Percentiles rank a stretch among this genome's conserved stretches.
Evolutionary conservation across 2,888 invertebrate genomes (phyloP).

Genomic region (Electrophaes corylata): DNA sequence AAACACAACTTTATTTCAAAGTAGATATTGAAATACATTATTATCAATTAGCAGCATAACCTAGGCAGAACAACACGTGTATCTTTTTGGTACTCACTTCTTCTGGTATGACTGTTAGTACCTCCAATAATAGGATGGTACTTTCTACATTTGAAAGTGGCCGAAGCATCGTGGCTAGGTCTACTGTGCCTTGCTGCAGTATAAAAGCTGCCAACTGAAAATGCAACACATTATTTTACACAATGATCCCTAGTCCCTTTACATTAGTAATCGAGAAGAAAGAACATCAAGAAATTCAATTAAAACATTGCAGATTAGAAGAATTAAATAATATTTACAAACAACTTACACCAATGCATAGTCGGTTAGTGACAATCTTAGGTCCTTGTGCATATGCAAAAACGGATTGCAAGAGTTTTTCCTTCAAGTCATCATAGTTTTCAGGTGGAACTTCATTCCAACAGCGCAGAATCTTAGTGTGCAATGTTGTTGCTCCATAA

Average conservation of each 20-base stretch:
- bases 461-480: slow-evolving; percentile 93
- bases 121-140: slow-evolving; percentile 87
- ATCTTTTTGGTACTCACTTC: slow-evolving; percentile 85
- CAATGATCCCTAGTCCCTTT: background rate
- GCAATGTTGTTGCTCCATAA: slow-evolving; percentile 95
- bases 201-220: slow-evolving; percentile 93
- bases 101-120: slow-evolving; percentile 93
- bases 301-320: background rate
- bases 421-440: slow-evolving; percentile 90
- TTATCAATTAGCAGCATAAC: too few species aligned
- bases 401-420: slow-evolving; percentile 90
- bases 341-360: slow-evolving; percentile 93
- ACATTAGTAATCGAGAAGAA: background rate
- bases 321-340: slow-evolving; percentile 4
- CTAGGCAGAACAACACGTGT: background rate
- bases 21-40: too few species aligned
- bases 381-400: slow-evolving; percentile 91
- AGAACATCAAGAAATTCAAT: background rate
- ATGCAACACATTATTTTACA: slow-evolving; percentile 18
- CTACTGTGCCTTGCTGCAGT: slow-evolving; percentile 87
- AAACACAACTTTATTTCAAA: too few species aligned
- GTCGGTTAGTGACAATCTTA: slow-evolving; percentile 92
- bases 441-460: slow-evolving; percentile 94
- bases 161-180: slow-evolving; percentile 90
- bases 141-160: slow-evolving; percentile 83